Percentiles rank a stretch among this genome's conserved stretches.
Conservation (phyloP, 2,113 vertebrate species). For the Nycticebus coucang region DNA sequence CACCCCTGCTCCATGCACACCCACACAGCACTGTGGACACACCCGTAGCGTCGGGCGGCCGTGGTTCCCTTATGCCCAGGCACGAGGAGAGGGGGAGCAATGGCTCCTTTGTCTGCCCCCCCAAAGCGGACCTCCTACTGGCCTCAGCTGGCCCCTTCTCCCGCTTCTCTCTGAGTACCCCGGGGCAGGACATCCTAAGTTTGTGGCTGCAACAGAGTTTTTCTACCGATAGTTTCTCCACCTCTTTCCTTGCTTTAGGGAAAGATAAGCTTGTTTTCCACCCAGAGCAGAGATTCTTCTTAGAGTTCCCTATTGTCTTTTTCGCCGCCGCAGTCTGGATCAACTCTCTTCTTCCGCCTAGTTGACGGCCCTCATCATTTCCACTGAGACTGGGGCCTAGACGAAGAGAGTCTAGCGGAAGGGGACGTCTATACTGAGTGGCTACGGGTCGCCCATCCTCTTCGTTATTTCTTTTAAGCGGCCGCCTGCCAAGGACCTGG, state of each 20-base stretch:
- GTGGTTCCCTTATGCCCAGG: background rate
- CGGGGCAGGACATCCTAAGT: background rate
- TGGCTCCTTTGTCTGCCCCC: background rate
- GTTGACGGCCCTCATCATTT: constrained; percentile 8
- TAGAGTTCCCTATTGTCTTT: constrained; percentile 30
- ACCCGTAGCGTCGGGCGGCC: rapidly evolving
- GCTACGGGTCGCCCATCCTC: background rate
- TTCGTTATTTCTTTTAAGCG: background rate
- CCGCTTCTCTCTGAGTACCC: background rate
- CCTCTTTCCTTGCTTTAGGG: background rate
- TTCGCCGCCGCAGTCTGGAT: background rate
- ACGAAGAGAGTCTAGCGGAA: background rate
- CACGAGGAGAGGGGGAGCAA: rapidly evolving
- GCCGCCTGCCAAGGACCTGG: too few relatives aligned
- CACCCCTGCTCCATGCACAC: rapidly evolving
- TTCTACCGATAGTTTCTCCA: background rate
- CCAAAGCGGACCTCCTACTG: background rate
- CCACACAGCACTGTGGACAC: background rate
- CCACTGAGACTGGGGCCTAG: background rate
- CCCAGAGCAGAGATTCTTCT: background rate
- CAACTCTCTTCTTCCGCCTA: constrained; percentile 15
- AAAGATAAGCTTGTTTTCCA: background rate
- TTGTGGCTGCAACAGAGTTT: background rate
- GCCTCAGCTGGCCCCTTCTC: background rate
- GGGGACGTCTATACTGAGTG: background rate